phyloP scores from a whole-genome alignment of 2,113 vertebrate species.

The Mastomys coucha region DNA sequence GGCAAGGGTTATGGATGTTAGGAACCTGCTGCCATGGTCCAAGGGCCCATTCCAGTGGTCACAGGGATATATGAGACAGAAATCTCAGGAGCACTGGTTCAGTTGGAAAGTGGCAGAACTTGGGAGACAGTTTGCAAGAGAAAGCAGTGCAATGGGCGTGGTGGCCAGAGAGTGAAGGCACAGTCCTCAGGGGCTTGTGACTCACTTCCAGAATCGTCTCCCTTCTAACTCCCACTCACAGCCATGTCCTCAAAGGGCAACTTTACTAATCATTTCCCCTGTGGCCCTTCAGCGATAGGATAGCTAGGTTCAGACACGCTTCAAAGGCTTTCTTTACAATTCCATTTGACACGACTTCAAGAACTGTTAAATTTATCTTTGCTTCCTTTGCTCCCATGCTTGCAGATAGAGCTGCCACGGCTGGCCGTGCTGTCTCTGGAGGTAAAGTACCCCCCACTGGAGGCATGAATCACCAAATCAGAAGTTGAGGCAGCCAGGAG shows the following conservation, averaged over 20 bases:
- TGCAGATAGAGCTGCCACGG: background rate
- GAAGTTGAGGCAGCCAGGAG: background rate
- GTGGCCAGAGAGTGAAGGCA: background rate
- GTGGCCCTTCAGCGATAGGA: background rate
- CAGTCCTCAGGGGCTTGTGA: background rate
- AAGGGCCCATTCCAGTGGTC: background rate
- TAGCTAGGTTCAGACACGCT: constrained; percentile 5
- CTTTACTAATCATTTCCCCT: background rate
- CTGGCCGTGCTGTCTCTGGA: background rate
- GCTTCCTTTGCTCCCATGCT: background rate
- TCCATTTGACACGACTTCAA: constrained; percentile 50
- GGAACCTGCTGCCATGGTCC: background rate
- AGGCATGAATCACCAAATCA: background rate
- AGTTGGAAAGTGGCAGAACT: background rate
- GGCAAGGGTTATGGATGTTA: background rate
- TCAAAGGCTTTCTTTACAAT: constrained; percentile 57
- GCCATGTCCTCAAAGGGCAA: background rate
- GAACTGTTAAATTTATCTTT: constrained; percentile 37
- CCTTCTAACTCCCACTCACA: background rate
- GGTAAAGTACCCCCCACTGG: background rate
- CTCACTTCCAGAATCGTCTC: background rate
- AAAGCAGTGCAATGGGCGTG: background rate
- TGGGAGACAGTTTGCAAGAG: background rate
- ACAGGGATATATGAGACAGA: background rate
- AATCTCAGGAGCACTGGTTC: background rate